These are phyloP conservation scores for Panthera tigris DNA, from an alignment of 2,113 vertebrate species.

Conservation along the genomic window DNA sequence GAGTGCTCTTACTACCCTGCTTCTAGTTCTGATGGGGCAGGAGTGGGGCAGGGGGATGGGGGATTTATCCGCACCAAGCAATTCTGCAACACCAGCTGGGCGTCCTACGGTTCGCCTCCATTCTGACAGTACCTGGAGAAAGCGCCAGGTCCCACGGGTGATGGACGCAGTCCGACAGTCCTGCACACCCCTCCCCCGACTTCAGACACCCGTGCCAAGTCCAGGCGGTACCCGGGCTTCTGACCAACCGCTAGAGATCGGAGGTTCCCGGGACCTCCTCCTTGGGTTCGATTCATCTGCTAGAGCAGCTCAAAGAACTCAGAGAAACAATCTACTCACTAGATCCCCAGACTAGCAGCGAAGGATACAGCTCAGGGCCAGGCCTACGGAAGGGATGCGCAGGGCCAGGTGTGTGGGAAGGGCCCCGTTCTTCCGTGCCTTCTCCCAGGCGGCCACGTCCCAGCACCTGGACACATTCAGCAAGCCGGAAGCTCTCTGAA, in stretches of 20 bases:
- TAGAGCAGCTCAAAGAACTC: not conserved
- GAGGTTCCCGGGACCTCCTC: not conserved
- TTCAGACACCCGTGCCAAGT: not conserved
- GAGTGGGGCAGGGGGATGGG: not conserved
- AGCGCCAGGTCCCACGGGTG: not conserved
- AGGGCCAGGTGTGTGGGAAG: accelerated
- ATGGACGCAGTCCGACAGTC: accelerated
- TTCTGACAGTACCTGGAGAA: not conserved
- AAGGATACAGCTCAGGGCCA: too few species aligned
- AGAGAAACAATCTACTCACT: not conserved
- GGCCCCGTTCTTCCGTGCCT: accelerated
- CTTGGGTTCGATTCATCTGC: not conserved
- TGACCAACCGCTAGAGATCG: accelerated
- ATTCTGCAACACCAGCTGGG: too few species aligned
- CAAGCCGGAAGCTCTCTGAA: not conserved
- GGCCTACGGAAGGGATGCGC: not conserved
- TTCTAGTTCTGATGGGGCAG: accelerated
- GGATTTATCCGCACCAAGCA: not conserved
- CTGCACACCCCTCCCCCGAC: accelerated
- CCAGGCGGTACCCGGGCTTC: not conserved
- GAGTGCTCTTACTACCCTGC: not conserved
- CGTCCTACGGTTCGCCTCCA: not conserved
- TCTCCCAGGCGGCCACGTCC: not conserved
- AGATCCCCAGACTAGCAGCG: not conserved
- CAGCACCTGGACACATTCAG: too few species aligned